Conservation (phyloP, 92 coral and sea anemone genomes). For the Porites rus region DNA sequence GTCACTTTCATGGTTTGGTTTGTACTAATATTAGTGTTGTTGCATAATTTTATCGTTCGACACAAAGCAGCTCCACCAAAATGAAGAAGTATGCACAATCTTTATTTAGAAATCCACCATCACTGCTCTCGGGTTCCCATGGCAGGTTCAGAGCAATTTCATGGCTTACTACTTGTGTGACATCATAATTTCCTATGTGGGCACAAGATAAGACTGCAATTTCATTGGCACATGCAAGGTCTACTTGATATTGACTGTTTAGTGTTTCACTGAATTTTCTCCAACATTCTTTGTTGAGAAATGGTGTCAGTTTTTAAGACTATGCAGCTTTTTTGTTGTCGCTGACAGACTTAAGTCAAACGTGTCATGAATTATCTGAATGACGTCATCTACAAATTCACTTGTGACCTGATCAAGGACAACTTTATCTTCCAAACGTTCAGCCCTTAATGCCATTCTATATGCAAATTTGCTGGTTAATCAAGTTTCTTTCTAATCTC, state of each 20-base stretch:
- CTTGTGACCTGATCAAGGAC: not conserved
- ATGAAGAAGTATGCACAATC: slow-evolving; percentile 10
- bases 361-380: not conserved
- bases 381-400: not conserved
- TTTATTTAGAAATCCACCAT: not conserved
- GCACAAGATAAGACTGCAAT: not conserved
- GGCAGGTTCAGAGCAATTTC: not conserved
- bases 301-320: not conserved
- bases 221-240: not conserved
- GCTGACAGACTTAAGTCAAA: not conserved
- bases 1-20: slow-evolving; percentile 6
- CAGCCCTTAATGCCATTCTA: not conserved
- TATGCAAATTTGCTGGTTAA: not conserved
- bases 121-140: not conserved
- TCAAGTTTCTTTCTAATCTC: not conserved
- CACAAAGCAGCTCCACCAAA: slow-evolving; percentile 33
- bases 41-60: slow-evolving; percentile 19
- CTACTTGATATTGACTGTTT: not conserved
- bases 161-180: not conserved
- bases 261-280: not conserved
- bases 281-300: not conserved
- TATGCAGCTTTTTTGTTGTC: slow-evolving; percentile 6
- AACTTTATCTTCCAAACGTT: not conserved
- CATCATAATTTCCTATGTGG: not conserved
- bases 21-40: not conserved